Base-by-base conservation (phyloP, 2,797 vertebrate genomes). In the Falco columbarius region DNA sequence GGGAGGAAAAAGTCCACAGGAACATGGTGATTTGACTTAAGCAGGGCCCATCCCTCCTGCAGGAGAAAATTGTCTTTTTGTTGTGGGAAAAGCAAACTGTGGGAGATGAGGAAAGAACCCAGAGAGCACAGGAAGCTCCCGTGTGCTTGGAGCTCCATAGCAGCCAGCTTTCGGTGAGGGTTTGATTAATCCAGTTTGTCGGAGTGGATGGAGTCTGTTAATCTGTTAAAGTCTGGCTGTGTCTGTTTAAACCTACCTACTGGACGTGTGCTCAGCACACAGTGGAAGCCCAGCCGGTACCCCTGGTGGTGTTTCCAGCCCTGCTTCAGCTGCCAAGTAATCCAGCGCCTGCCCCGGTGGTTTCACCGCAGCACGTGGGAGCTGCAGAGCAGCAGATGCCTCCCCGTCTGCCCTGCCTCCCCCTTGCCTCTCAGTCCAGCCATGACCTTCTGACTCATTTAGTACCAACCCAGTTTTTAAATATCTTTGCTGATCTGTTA, bases 391-490 rank as follows among this genome's bases (percentile, higher is more conserved):
- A 74, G 62, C 79, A 51, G 62, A 8, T 63, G 47, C 58, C 51
- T 65, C 21, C 22, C 24, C 18, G 52, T 19, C 29, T 38, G 54
- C 85, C 46, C 47, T 23, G 27, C 62, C 40, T 52, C 20, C 47
- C 24, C n/a, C 58, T 62, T 5, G 2, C 52, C 51, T 84, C 79
- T 55, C 14, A 12, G 29, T 63, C 71, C 55, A 40, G 22, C 68
- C 17, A 5, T 70, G 62, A 81, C 77, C n/a, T n/a, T 74, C 66
- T 96, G 74, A 94, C 86, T 75, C 51, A 59, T 40, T 88, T 92
- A 51, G 68, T 49, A 42, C 58, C 87, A 90, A 56, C 74, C 96
- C 72, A 67, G 76, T 34, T 89, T 34, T 58, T 54, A 74, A 81
- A 18, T 71, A 5, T 56, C 88, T 67, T 77, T 89, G 68, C 75